Percentiles rank a stretch among this genome's conserved stretches.
Conservation (phyloP, 1,140 invertebrate genomes). For the Eriocheir sinensis region DNA sequence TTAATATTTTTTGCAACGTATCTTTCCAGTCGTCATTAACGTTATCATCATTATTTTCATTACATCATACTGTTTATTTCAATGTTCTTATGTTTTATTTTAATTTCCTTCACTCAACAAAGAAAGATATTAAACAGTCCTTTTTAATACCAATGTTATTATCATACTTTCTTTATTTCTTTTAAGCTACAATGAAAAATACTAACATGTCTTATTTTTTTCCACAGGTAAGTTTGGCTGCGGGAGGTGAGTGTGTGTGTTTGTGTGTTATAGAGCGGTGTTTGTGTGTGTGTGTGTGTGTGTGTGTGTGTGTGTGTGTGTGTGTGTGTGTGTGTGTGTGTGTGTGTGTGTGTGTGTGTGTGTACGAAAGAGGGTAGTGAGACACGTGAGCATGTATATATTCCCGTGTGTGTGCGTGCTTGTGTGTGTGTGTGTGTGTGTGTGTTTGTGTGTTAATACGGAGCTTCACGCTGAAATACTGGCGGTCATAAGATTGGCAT, state of each 20-base stretch:
- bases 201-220: not conserved
- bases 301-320: not conserved
- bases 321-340: conserved; percentile 42
- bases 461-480: not conserved
- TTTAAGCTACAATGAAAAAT: not conserved
- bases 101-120: too few relatives aligned
- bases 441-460: not conserved
- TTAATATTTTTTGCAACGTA: too few relatives aligned
- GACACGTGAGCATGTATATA: not conserved
- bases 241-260: conserved; percentile 41
- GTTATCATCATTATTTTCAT: not conserved
- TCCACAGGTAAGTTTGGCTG: not conserved
- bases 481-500: not conserved
- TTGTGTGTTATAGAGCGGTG: conserved; percentile 31
- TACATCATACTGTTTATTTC: too few relatives aligned
- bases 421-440: not conserved
- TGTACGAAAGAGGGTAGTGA: not conserved
- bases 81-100: too few relatives aligned
- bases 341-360: conserved; percentile 46
- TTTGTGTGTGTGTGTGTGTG: not conserved
- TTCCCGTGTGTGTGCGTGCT: not conserved
- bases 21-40: not conserved
- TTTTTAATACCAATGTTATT: not conserved
- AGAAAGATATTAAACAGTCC: too few relatives aligned
- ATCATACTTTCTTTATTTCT: not conserved